phyloP scores from a whole-genome alignment of 2,113 vertebrate species.

The Gymnobelideus leadbeateri region DNA sequence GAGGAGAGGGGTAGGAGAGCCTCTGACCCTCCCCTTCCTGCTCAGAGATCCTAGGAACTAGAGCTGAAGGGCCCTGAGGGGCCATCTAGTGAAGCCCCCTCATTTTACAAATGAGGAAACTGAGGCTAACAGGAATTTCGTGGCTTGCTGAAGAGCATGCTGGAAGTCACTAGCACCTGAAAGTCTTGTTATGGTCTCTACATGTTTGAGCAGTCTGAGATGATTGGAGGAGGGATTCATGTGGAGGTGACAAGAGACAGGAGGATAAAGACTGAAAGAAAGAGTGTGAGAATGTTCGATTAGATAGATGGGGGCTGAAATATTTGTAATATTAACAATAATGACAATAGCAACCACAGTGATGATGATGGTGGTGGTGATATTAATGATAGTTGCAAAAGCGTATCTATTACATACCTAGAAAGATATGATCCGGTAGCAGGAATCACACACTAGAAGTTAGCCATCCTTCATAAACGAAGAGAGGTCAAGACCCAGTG shows the following conservation, averaged over 20 bases:
- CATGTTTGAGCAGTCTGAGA: neutral
- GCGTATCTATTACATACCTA: neutral
- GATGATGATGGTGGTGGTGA: neutral
- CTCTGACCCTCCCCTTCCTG: neutral
- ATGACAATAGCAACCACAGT: neutral
- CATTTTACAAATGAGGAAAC: neutral
- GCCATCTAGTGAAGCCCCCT: neutral
- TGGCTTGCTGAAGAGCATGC: neutral
- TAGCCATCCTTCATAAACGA: neutral
- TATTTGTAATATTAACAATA: neutral
- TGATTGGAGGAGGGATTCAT: neutral
- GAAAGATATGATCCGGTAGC: neutral
- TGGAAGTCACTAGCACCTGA: neutral
- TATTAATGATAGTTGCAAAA: neutral
- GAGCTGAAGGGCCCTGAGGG: neutral
- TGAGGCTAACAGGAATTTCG: neutral
- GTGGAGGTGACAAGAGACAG: neutral
- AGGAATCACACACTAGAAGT: neutral
- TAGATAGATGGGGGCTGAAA: neutral
- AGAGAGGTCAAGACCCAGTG: neutral
- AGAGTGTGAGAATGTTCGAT: neutral
- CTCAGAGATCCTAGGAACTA: neutral
- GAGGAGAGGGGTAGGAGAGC: neutral
- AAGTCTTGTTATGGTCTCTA: neutral
- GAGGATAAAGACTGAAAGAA: neutral